Conservation (phyloP, 1,140 invertebrate genomes). For the Ephestia elutella region DNA sequence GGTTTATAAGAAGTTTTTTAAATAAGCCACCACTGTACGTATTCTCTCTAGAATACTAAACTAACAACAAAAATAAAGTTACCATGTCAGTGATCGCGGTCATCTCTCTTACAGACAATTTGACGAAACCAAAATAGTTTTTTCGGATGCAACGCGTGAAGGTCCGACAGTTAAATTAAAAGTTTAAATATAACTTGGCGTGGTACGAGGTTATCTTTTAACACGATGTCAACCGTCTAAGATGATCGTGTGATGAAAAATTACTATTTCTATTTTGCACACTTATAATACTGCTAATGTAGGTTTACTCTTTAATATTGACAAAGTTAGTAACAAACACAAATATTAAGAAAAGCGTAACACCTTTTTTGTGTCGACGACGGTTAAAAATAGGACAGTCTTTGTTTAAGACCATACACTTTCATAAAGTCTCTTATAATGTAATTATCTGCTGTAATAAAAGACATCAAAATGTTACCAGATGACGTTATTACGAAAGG, state of each 20-base stretch:
- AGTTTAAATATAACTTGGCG: not conserved
- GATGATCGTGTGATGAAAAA: not conserved
- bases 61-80: not conserved
- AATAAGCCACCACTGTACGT: too few relatives aligned
- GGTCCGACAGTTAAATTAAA: slow-evolving; percentile 2
- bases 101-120: not conserved
- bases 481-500: not conserved
- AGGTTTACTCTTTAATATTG: too few relatives aligned
- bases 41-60: too few relatives aligned
- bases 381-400: not conserved
- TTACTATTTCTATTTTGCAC: not conserved
- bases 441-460: not conserved
- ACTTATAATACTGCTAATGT: not conserved
- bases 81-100: not conserved
- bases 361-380: too few relatives aligned
- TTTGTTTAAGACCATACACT: not conserved
- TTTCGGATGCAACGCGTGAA: not conserved
- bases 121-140: not conserved
- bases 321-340: too few relatives aligned
- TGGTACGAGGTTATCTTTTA: not conserved
- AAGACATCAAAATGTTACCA: not conserved
- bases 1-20: not conserved
- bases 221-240: not conserved
- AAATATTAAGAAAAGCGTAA: too few relatives aligned
- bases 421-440: too few relatives aligned